Base-by-base conservation (phyloP, 2,113 vertebrate genomes). In the Cyprinodon variegatus region DNA sequence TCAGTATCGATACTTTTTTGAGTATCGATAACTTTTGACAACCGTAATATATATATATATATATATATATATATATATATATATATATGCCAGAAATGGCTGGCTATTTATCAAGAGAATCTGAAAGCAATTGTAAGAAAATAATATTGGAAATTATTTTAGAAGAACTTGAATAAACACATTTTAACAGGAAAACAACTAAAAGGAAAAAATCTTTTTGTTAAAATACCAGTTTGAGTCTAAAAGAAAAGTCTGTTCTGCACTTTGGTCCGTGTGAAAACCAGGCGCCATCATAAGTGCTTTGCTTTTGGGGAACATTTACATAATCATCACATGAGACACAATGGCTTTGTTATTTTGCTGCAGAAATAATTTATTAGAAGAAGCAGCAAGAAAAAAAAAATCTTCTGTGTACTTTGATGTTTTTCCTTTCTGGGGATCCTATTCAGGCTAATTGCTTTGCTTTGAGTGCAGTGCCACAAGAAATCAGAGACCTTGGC, bases 311-410 rank as follows among this genome's bases (percentile, higher is more conserved):
- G 68, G 59, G 65, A 1, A 40, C 22, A 84, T 84, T 77, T 70
- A 37, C 68, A 78, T 79, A 83, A 70, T 81, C 66, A 74, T 74
- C 60, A 38, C 46, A 39, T 66, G 37, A n/a, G 60, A 62, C 73
- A 83, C 36, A 72, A 22, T 37, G 40, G 48, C 4, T 46, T 68
- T 79, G 70, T 63, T 78, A 64, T 74, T 12, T 8, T 70, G 68
- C 38, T 40, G 81, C 63, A 64, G 29, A 74, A 64, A 29, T 40
- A 37, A 22, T 72, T 74, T 14, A 78, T 29, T 45, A 59, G 53
- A 39, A 61, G 14, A 64, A 43, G 41, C n/a, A 17, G 63, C 20
- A 61, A 29, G 36, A 70, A 29, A 7, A 75, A 75, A 67, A 79
- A 61, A 36, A 46, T 59, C 17, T 37, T 67, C 17, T 37, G 37